Evolutionary conservation across 2,113 vertebrate genomes (phyloP), one percentile per base, ranked within the genome.

Genomic region (Apaloderma vittatum): DNA sequence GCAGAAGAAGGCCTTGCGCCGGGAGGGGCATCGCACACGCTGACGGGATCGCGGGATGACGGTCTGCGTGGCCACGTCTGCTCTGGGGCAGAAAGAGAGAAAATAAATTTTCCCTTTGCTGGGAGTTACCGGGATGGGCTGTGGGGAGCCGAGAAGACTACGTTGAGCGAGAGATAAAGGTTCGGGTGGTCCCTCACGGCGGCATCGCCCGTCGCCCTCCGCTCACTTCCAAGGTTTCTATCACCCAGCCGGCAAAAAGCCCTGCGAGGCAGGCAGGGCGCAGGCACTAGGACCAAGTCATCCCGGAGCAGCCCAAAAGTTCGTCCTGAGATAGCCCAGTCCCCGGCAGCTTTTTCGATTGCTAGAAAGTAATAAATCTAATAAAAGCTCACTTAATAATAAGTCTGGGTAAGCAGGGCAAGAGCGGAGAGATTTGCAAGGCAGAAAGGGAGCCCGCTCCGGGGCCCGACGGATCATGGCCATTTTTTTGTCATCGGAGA

Each of bases 391-490:
- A 1, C 17, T 65, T 66, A 26, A 76, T 49, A 54, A 68, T 26
- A 79, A 54, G 58, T 36, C 11, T 29, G 46, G 5, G 15, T 46
- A n/a, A 59, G 43, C 7, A 1, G 34, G 71, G 48, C 48, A 61
- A 40, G 45, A 34, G 26, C 1, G 4, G 34, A 0, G 6, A 67
- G 8, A 11, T 89, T 16, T 71, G 63, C 3, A 1, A 7, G 13
- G 46, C 27, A 32, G n/a, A 62, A 66, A 45, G 8, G 34, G 34
- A 52, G 12, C 34, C 8, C 8, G 4, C 13, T 29, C 40, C 5
- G 4, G 6, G 15, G 5, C 9, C 59, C 2, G 2, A 7, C 8
- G 13, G n/a, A 2, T 30, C 54, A 2, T 1, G 62, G 30, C 4
- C n/a, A 6, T 11, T 55, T 57, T 19, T 7, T 4, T 21, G 43